These are phyloP conservation scores for Pao palembangensis DNA, from an alignment of 2,113 vertebrate genomes.

Conservation along the genomic window DNA sequence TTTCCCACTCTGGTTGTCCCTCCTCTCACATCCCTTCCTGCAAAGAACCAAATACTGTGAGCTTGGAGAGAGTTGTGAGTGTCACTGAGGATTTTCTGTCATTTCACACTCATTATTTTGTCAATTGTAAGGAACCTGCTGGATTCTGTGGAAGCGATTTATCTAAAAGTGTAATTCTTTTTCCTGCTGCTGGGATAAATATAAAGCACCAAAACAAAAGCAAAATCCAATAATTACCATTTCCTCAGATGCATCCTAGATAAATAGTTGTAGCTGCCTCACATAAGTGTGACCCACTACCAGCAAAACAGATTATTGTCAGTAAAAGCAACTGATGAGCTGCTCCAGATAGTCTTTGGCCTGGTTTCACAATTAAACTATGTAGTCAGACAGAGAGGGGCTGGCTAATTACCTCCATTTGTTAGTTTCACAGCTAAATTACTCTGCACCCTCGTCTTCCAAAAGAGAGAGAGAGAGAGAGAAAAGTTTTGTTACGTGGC, in stretches of 20 bases:
- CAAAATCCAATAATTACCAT: constrained; percentile 10
- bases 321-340: constrained; percentile 43
- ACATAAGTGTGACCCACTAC: constrained; percentile 30
- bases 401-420: constrained; percentile 74
- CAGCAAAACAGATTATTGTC: constrained; percentile 38
- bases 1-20: not conserved
- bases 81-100: constrained; percentile 2
- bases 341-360: constrained; percentile 55
- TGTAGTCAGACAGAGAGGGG: constrained; percentile 45
- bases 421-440: constrained; percentile 74
- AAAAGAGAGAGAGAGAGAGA: not conserved
- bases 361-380: constrained; percentile 60
- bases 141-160: not conserved
- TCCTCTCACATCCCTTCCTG: constrained; percentile 3
- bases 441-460: constrained; percentile 53
- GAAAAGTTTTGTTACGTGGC: constrained; percentile 7
- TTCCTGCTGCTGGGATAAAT: constrained; percentile 10
- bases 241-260: constrained; percentile 10
- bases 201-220: not conserved
- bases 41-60: constrained; percentile 14
- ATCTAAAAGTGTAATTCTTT: constrained; percentile 6
- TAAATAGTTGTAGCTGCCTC: constrained; percentile 38
- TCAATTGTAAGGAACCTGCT: not conserved
- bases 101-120: constrained; percentile 32
- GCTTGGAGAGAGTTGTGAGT: constrained; percentile 13